A percentile compares a stretch with the other conserved stretches of the same genome.
phyloP scores from a whole-genome alignment of 2,113 vertebrate genomes.

The Pelvicachromis taeniatus region DNA sequence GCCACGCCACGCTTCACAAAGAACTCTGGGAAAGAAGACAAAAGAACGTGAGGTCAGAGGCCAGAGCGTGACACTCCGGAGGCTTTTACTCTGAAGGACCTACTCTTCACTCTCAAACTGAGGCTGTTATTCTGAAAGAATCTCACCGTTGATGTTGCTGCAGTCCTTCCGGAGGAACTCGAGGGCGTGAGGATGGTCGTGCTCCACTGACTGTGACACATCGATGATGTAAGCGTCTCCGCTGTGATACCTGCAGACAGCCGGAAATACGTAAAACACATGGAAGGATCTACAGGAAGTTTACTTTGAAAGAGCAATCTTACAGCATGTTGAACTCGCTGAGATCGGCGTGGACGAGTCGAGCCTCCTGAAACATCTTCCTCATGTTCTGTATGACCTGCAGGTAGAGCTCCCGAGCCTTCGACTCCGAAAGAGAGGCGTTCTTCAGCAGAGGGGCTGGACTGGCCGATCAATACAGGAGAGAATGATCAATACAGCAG shows the following conservation, averaged over 20 bases:
- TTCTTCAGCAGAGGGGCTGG: constrained; percentile 95
- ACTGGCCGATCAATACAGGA: constrained; percentile 53
- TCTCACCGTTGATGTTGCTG: constrained; percentile 83
- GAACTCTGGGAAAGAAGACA: constrained; percentile 75
- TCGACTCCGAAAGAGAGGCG: constrained; percentile 82
- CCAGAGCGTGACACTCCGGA: background rate
- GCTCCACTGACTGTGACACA: constrained; percentile 94
- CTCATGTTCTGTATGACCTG: constrained; percentile 92
- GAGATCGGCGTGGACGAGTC: constrained; percentile 93
- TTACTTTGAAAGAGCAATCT: constrained; percentile 9
- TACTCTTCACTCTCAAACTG: background rate
- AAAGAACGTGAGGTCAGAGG: background rate
- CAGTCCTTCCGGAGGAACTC: constrained; percentile 97
- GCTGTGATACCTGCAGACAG: constrained; percentile 76
- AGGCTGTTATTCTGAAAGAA: background rate
- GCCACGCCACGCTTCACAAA: constrained; percentile 84
- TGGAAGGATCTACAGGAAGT: background rate
- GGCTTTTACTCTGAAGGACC: background rate
- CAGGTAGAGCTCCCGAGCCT: constrained; percentile 87
- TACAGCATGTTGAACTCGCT: constrained; percentile 99
- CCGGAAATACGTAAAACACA: background rate
- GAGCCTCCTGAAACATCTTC: constrained; percentile 90
- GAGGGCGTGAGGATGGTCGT: constrained; percentile 91
- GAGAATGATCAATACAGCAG: background rate
- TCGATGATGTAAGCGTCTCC: constrained; percentile 88